Evolutionary conservation across 2,113 vertebrate species (phyloP), one percentile per base, ranked within the genome.

Genomic region (Addax nasomaculatus): DNA sequence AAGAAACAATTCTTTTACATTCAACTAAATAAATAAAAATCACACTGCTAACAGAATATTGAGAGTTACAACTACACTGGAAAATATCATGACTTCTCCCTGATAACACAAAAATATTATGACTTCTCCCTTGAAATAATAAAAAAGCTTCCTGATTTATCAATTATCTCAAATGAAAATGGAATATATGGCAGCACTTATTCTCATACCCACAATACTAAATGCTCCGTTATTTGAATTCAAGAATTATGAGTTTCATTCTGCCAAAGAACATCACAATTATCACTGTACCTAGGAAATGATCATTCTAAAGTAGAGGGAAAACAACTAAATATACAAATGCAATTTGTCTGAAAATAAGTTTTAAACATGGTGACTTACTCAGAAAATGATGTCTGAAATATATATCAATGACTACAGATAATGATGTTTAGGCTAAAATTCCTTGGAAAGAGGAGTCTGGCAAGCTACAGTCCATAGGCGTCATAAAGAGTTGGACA

Each of bases 331-430:
- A 70, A 89, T 64, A 57, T 47, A 11, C 8, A 49, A 96, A 25
- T 17, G 60, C 55, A 93, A 96, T 93, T 93, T 97, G 39, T 97
- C 96, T 97, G 47, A 89, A 98, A 98, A 98, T 97, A 53, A 70
- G 57, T 90, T 98, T 98, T 95, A 95, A 98, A 90, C 85, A 88
- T 25, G 76, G 53, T 95, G 25, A 85, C 12, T n/a, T 33, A 93
- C 87, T 93, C 47, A 92, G 23, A 79, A 96, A 96, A 43, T 62
- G 13, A 25, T 21, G 39, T 78, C 19, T 45, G 39, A 86, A 88
- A 62, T 67, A 25, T 47, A 97, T 67, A 60, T 98, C 67, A 98
- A 98, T 90, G 76, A 67, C 2, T 89, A 73, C 47, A 51, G 25
- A 89, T 89, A 97, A 98, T 90, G 19, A 94, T 12, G 7, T 96